phyloP scores from a whole-genome alignment of 2,888 invertebrate species.

The Punctoribates punctum region DNA sequence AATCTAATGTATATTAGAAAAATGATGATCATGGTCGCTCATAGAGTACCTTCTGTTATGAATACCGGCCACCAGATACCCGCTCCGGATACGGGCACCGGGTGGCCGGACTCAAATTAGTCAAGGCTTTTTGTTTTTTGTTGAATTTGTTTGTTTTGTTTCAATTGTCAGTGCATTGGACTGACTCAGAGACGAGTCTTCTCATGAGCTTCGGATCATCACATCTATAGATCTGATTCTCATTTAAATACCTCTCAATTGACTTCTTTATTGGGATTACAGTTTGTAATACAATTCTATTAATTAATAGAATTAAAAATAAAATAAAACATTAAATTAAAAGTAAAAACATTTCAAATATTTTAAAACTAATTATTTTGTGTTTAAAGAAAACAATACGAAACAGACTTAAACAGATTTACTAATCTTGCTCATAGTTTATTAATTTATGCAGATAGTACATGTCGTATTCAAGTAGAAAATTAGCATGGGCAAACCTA shows the following conservation, averaged over 20 bases:
- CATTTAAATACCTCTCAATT: neutral
- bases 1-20: no score
- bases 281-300: neutral
- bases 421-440: no score
- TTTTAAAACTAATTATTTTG: no score
- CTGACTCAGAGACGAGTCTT: neutral
- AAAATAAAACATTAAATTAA: neutral
- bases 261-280: neutral
- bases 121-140: neutral
- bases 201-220: slow-evolving; percentile 34
- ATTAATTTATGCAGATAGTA: neutral
- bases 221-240: neutral
- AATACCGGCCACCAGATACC: neutral
- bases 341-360: no score
- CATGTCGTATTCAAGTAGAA: neutral
- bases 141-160: slow-evolving; percentile 4
- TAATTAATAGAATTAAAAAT: neutral
- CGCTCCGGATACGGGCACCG: no score
- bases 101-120: no score
- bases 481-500: no score
- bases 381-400: no score
- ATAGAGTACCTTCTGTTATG: slow-evolving; percentile 37
- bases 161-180: neutral
- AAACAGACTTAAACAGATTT: no score
- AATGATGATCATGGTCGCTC: slow-evolving; percentile 30